Base-by-base conservation (phyloP, 2,797 vertebrate species). In the Poeciliopsis presidionis region DNA sequence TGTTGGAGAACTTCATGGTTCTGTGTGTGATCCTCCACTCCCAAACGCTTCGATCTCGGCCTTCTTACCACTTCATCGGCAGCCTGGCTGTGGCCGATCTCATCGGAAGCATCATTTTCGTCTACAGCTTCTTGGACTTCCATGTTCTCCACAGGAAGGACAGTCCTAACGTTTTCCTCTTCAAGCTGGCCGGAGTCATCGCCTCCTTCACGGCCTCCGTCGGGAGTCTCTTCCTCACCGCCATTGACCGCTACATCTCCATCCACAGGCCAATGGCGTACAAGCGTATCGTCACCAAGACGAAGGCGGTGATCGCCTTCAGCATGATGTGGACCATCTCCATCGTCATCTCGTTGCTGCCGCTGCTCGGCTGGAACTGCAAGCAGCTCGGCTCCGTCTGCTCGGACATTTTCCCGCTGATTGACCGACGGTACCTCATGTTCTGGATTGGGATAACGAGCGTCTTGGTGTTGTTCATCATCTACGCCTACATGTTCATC, bases 71-170 rank as follows among this genome's bases (percentile, higher is more conserved):
- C 94, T 99, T 99, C 95, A 99, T 99, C 0, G 97, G 98, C 87
- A 99, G 98, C 92, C 92, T 99, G 95, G 98, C 98, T 0, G 96
- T 99, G 87, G 98, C 98, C 0, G 98, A 99, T 88, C 96, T 99
- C 36, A 95, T 99, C 61, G 98, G 98, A 83, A 99, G 98, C 0
- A 97, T 99, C 80, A 99, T 99, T 87, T 99, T 99, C 63, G 98
- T 99, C 88, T 99, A 99, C 92, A 99, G 98, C 90, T 99, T 99
- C 89, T 95, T 99, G 76, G 98, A 99, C 94, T 99, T 99, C 86
- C 98, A 99, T 1, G 96, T 99, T 89, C 97, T 99, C 89, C 98
- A 99, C 93, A 95, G 97, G 74, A 99, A 98, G 92, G 98, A 99
- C 90, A 99, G 95, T 83, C 97, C 97, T 25, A 97, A 96, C 0